A percentile compares a stretch with the other conserved stretches of the same genome.
Conservation (phyloP, 2,797 vertebrate species). For the Lemur catta region DNA sequence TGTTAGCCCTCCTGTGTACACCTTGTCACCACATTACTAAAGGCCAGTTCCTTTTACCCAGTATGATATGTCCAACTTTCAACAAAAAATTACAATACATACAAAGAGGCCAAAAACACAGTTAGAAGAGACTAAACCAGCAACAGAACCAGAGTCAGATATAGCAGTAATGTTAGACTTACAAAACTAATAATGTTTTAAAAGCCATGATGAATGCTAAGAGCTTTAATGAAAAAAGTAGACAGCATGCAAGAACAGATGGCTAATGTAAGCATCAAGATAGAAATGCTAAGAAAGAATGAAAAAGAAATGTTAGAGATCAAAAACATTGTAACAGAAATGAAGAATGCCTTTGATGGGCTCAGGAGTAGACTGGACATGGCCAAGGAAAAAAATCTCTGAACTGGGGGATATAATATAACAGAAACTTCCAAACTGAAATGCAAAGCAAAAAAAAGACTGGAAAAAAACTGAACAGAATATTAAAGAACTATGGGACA, state of each 20-base stretch:
- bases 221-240: neutral
- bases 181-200: neutral
- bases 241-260: neutral
- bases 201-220: neutral
- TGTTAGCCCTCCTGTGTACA: fast-evolving
- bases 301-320: neutral
- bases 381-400: neutral
- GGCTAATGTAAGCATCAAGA: neutral
- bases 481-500: neutral
- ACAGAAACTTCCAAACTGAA: neutral
- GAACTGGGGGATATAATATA: neutral
- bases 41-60: neutral
- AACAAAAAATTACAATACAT: neutral
- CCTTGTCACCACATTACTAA: neutral
- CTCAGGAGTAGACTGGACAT: neutral
- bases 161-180: too few relatives aligned
- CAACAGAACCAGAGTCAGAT: too few relatives aligned
- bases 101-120: neutral
- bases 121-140: neutral
- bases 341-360: neutral
- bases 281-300: neutral
- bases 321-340: neutral
- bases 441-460: neutral
- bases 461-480: neutral
- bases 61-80: neutral